phyloP scores from a whole-genome alignment of 1,140 invertebrate species.

The Laupala kohalensis region DNA sequence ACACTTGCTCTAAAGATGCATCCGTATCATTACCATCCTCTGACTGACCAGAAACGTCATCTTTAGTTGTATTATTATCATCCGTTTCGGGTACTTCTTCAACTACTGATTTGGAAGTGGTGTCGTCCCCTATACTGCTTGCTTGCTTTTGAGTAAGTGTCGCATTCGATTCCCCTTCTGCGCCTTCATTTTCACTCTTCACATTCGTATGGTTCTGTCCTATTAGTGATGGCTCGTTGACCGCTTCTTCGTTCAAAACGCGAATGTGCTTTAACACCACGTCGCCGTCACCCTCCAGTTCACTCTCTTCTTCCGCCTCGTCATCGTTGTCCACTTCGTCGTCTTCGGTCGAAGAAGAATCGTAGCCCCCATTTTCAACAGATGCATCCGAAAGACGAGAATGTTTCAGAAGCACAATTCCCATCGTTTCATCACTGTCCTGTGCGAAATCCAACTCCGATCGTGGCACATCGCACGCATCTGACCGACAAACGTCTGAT shows the following conservation, averaged over 20 bases:
- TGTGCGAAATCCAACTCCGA: neutral
- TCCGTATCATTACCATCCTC: too few species aligned
- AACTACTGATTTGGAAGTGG: too few species aligned
- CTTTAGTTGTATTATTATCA: too few species aligned
- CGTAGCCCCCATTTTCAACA: neutral
- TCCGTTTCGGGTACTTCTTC: too few species aligned
- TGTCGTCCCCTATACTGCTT: too few species aligned
- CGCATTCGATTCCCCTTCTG: too few species aligned
- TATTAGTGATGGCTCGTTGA: neutral
- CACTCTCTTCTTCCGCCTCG: neutral
- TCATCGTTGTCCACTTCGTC: neutral
- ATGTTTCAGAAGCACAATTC: neutral
- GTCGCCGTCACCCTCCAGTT: neutral
- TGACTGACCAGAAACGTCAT: too few species aligned
- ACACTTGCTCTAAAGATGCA: too few species aligned
- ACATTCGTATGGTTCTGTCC: neutral
- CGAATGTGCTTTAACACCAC: neutral
- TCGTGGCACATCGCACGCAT: neutral
- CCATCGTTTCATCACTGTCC: neutral
- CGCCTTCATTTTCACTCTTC: neutral
- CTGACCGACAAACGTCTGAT: neutral
- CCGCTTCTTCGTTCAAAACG: neutral
- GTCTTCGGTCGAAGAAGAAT: neutral
- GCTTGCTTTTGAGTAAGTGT: too few species aligned
- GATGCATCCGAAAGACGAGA: neutral